Evolutionary conservation across 1,140 invertebrate species (phyloP), one percentile per base, ranked within the genome.

Genomic region (Elymnias hypermnestra): DNA sequence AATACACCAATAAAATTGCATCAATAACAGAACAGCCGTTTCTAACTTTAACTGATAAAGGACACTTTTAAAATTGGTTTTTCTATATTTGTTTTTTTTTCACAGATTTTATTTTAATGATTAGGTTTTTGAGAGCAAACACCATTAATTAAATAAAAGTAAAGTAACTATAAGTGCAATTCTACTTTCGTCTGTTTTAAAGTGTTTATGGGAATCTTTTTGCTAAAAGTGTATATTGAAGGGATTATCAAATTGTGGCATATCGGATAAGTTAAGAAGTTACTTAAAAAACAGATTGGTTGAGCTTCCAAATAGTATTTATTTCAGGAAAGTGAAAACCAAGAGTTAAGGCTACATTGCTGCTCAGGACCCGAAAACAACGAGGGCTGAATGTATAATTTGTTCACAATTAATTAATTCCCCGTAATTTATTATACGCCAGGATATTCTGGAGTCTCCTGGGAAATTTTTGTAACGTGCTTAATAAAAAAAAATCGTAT

Each of bases 351-450:
- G 28, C 26, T 29, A 12, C 35, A 55, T 44, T 53, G 37, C 31
- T 37, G 28, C 23, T 47, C 48, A 41, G 18, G 17, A 38, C 33
- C 28, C 7, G n/a, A 40, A 41, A 51, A 43, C 42, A 49, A 57
- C 48, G 48, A 46, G 31, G 23, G 38, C 13, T 44, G 64, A 70
- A 64, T 64, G 57, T 40, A 44, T 61, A 67, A 64, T 73, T 54
- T 62, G 42, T 55, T 63, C 60, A 52, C 44, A 43, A 29, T 25
- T 36, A 46, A 57, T 51, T 41, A 50, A 38, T 39, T 15, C 29
- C 26, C n/a, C 37, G 15, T 9, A 22, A 39, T 54, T 36, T 35
- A 26, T 44, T 40, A 37, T 47, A 36, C 17, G 35, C 14, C 22
- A 17, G 8, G 8, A 33, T 4, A 26, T 29, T 15, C 3, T 13